Conservation (phyloP, 2,888 invertebrate species). For the Gryllus longicercus region DNA sequence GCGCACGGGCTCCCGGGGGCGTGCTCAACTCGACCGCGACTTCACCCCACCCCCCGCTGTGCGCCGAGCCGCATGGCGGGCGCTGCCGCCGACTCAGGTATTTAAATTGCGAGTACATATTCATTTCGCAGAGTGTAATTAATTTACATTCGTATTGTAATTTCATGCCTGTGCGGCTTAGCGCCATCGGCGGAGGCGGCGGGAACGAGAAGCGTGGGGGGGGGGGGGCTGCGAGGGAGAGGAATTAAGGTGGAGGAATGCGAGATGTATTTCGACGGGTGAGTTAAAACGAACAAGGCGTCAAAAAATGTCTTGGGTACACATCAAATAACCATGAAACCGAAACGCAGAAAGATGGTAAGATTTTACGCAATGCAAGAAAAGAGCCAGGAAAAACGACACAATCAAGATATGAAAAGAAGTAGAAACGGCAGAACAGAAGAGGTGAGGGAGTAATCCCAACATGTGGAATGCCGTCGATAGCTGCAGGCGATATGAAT, state of each 20-base stretch:
- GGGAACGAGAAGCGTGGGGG: neutral
- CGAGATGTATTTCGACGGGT: neutral
- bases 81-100: neutral
- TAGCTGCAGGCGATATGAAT: neutral
- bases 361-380: too few species aligned
- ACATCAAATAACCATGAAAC: too few species aligned
- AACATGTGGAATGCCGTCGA: too few species aligned
- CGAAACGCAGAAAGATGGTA: too few species aligned
- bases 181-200: neutral
- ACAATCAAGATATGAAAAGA: too few species aligned
- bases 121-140: constrained; percentile 9
- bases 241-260: neutral
- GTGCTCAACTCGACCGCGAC: constrained; percentile 7
- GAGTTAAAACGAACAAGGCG: neutral
- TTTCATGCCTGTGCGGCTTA: constrained; percentile 3
- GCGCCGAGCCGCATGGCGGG: neutral
- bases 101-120: constrained; percentile 17
- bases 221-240: neutral
- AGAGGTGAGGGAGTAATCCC: too few species aligned
- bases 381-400: too few species aligned
- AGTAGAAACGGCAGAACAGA: too few species aligned
- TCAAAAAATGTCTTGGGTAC: too few species aligned
- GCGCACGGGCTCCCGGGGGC: neutral
- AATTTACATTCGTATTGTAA: constrained; percentile 11
- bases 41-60: neutral